Conservation (phyloP, 92 coral and sea anemone species). For the Siderastrea radians region DNA sequence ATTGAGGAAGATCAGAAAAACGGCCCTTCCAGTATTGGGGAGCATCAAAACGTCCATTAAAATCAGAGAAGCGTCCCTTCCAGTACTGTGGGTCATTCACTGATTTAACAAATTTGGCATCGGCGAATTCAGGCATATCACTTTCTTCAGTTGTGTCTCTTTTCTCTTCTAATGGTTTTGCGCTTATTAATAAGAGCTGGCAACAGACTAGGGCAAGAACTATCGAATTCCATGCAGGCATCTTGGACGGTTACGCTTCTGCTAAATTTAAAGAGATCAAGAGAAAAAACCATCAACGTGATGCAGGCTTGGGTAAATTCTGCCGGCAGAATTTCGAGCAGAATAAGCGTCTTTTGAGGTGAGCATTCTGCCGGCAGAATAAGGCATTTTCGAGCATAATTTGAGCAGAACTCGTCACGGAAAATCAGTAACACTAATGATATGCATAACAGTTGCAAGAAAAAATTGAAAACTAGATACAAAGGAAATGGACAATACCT, state of each 20-base stretch:
- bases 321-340: too few relatives aligned
- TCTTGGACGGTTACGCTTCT: conserved; percentile 2
- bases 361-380: too few relatives aligned
- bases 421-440: too few relatives aligned
- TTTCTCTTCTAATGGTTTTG: conserved; percentile 62
- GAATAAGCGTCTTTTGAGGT: too few relatives aligned
- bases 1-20: conserved; percentile 53
- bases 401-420: too few relatives aligned
- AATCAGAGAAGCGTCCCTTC: conserved; percentile 65
- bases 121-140: conserved; percentile 35
- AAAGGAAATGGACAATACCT: too few relatives aligned
- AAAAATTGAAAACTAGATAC: too few relatives aligned
- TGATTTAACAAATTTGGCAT: conserved; percentile 55
- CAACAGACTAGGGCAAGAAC: conserved; percentile 3
- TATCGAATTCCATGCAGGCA: not conserved
- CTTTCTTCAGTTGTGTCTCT: conserved; percentile 5
- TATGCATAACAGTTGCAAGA: too few relatives aligned
- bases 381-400: too few relatives aligned
- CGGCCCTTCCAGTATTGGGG: conserved; percentile 67
- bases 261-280: not conserved
- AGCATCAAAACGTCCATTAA: not conserved
- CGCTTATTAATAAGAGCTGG: conserved; percentile 29
- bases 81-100: conserved; percentile 56
- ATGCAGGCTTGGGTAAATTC: too few relatives aligned
- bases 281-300: not conserved